phyloP scores from a whole-genome alignment of 2,113 vertebrate species.

The Pantherophis guttatus region DNA sequence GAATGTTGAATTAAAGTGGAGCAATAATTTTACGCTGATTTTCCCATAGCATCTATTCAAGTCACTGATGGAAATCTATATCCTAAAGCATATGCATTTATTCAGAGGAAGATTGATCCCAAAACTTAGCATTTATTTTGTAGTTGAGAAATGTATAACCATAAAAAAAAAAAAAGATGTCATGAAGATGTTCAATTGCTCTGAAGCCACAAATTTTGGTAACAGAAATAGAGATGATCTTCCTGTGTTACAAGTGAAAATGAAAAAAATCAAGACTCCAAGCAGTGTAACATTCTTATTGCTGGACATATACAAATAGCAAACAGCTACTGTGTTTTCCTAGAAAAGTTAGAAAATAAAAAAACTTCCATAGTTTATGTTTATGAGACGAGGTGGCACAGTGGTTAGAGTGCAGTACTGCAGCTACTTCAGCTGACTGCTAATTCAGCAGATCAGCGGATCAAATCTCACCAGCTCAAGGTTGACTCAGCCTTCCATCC shows the following conservation, averaged over 20 bases:
- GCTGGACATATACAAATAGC: neutral
- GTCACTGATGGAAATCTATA: slow-evolving; percentile 27
- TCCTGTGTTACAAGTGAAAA: neutral
- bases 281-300: neutral
- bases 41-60: slow-evolving; percentile 15
- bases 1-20: neutral
- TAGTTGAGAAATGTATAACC: neutral
- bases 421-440: no score
- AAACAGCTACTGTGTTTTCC: neutral
- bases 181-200: neutral
- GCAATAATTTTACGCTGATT: slow-evolving; percentile 2
- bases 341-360: neutral
- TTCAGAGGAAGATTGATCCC: neutral
- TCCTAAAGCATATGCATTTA: neutral
- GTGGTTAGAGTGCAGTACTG: no score
- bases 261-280: neutral
- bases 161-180: slow-evolving; percentile 20
- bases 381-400: no score
- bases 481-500: no score
- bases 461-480: no score
- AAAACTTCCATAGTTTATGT: neutral
- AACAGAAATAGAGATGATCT: neutral
- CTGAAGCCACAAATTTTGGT: neutral
- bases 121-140: neutral
- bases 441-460: no score